phyloP scores from a whole-genome alignment of 2,113 vertebrate genomes.

The Scomber japonicus region DNA sequence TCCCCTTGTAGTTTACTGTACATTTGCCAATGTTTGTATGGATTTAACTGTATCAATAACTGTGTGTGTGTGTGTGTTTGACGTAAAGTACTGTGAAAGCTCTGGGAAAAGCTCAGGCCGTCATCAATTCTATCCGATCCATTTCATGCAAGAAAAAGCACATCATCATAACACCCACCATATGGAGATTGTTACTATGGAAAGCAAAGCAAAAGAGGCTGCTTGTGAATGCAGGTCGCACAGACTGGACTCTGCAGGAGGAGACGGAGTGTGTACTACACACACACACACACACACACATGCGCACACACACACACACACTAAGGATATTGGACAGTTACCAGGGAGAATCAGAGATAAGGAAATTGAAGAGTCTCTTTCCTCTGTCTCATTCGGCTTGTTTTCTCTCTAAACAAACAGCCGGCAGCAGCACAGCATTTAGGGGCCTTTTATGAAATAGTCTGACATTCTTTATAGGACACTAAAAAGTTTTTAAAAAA shows the following conservation, averaged over 20 bases:
- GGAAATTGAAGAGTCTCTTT: slow-evolving; percentile 81
- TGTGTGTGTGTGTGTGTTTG: slow-evolving; percentile 15
- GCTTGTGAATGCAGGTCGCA: slow-evolving; percentile 69
- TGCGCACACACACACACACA: slow-evolving; percentile 18
- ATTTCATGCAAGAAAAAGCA: slow-evolving; percentile 66
- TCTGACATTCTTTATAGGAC: slow-evolving; percentile 53
- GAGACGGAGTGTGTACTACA: slow-evolving; percentile 12
- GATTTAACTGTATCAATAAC: slow-evolving; percentile 21
- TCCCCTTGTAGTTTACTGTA: slow-evolving; percentile 6
- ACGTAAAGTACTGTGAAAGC: slow-evolving; percentile 27
- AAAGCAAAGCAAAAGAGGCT: slow-evolving; percentile 69
- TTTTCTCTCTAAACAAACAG: slow-evolving; percentile 79
- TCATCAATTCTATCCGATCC: slow-evolving; percentile 55
- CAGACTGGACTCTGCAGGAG: slow-evolving; percentile 59
- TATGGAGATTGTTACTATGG: slow-evolving; percentile 78
- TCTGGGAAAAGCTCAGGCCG: slow-evolving; percentile 41
- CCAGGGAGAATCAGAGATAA: slow-evolving; percentile 80
- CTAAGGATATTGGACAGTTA: slow-evolving; percentile 77
- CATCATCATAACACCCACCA: slow-evolving; percentile 58
- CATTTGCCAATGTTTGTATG: slow-evolving; percentile 16
- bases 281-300: slow-evolving; percentile 21
- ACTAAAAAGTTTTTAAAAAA: slow-evolving; percentile 9
- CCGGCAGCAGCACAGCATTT: slow-evolving; percentile 51
- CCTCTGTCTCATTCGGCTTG: slow-evolving; percentile 71
- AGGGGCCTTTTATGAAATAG: slow-evolving; percentile 72